Evolutionary conservation across 2,888 invertebrate genomes (phyloP).

Genomic region (Agrotis clavis): DNA sequence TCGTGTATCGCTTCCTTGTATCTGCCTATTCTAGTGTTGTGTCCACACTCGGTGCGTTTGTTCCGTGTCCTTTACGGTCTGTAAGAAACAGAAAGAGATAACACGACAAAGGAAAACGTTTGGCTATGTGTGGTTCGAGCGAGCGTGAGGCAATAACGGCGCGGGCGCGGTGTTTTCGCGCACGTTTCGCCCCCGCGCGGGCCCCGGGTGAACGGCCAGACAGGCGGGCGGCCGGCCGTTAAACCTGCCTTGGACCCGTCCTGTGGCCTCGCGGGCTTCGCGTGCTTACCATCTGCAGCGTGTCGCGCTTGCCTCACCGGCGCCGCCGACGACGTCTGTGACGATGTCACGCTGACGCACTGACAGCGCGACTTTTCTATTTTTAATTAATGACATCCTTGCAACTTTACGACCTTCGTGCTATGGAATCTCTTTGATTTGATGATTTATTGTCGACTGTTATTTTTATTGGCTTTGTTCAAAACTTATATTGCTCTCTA

Average conservation of each 20-base stretch:
- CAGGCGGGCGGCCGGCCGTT: constrained; percentile 89
- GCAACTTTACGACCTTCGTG: constrained; percentile 14
- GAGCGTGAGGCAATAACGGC: constrained; percentile 79
- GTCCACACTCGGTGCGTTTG: constrained; percentile 51
- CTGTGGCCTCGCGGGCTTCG: constrained; percentile 81
- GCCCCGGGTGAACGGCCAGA: constrained; percentile 91
- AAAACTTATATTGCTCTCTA: background rate
- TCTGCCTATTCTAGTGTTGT: constrained; percentile 53
- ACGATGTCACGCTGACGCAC: constrained; percentile 37
- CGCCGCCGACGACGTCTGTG: constrained; percentile 60
- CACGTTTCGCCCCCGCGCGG: constrained; percentile 87
- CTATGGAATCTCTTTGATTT: constrained; percentile 19
- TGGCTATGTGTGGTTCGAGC: constrained; percentile 62
- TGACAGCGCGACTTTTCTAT: constrained; percentile 32
- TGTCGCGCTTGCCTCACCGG: constrained; percentile 58
- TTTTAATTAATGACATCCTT: constrained; percentile 44
- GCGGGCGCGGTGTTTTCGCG: constrained; percentile 89
- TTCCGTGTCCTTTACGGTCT: constrained; percentile 57
- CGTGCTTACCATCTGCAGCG: constrained; percentile 69
- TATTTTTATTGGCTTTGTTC: constrained; percentile 6
- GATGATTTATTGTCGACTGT: constrained; percentile 14
- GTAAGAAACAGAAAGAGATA: constrained; percentile 66
- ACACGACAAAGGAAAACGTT: constrained; percentile 69
- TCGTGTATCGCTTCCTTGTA: constrained; percentile 63
- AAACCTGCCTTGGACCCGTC: constrained; percentile 87